Evolutionary conservation across 2,113 vertebrate genomes (phyloP), one percentile per base, ranked within the genome.

Genomic region (Syngnathus floridae): DNA sequence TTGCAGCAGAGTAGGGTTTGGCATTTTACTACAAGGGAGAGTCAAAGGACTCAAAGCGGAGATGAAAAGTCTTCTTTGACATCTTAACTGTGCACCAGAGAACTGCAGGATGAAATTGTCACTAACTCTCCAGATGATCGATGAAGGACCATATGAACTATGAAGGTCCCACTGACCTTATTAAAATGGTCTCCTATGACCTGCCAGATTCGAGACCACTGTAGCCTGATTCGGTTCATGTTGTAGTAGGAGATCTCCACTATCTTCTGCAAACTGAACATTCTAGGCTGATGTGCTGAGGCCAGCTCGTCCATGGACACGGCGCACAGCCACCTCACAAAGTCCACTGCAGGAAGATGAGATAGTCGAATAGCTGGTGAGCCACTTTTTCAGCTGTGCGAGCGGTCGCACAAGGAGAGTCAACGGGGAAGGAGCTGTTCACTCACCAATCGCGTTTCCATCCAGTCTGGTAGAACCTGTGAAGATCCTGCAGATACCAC

Each of bases 161-260:
- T 31, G 26, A 31, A 31, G 26, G 26, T 31, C 26, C 26, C 7
- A 37, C 80, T 54, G 11, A 98, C 95, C 95, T 99, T 99, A 78
- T 99, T 99, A 82, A 99, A 99, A 78, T 99, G 97, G 76, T 98
- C 94, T 75, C 97, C 96, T 40, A 98, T 95, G 81, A 99, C 97
- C 1, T 99, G 95, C 97, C 97, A 99, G 69, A 99, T 95, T 46
- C 97, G 91, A 3, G 97, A 99, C 97, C 96, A 99, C 91, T 99
- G 97, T 62, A 99, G 90, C 46, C 97, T 80, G 76, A 99, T 99
- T 60, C 97, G 93, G 86, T 94, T 97, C 97, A 99, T 99, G 90
- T 99, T 99, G 88, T 99, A 99, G 62, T 99, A 99, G 0, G 97
- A 99, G 59, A 99, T 99, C 78, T 99, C 97, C 82, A 99, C 97